Base-by-base conservation (phyloP, 2,113 vertebrate genomes). In the Prinia subflava region DNA sequence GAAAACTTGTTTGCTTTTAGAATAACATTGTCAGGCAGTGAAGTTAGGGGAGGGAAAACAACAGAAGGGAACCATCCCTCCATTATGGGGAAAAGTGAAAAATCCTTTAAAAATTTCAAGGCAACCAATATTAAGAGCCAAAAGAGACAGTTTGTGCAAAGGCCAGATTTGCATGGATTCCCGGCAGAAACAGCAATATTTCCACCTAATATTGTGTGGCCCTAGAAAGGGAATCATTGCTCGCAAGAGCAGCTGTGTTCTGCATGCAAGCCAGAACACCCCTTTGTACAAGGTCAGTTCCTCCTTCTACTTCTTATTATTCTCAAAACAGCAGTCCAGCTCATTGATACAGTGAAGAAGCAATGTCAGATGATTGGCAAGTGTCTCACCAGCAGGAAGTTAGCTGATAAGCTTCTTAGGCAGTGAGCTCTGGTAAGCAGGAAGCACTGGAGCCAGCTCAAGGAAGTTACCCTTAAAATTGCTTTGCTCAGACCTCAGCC, bases 331-430 rank as follows among this genome's bases (percentile, higher is more conserved):
- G 85, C 87, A 83, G 83, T 94, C 87, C 71, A 92, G 79, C 84
- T 95, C 86, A 93, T 44, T 95, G 95, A 96, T 95, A 95, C 74
- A 19, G 89, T 83, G 94, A 80, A 94, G 71, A 83, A 94, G 89
- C 73, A 90, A 35, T 91, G 91, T 89, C 67, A 92, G 90, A 81
- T 93, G 96, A 96, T 82, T 97, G 95, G 87, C 94, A 96, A 93
- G 70, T 87, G 82, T 92, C 91, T 94, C 83, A 92, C 68, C 88
- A 89, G 95, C 94, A 97, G 92, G 92, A 96, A 96, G 91, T 95
- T 95, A 81, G 86, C 94, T 95, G 95, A 97, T 97, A 96, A 97
- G 94, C 95, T 90, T 90, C 97, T 97, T 96, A 97, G 94, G 91
- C 90, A 85, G 87, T 81, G 94, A 96, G 95, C 87, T 90, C 95